A percentile compares a stretch with the other conserved stretches of the same genome.
Conservation (phyloP, 2,113 vertebrate species). For the Lepus europaeus region DNA sequence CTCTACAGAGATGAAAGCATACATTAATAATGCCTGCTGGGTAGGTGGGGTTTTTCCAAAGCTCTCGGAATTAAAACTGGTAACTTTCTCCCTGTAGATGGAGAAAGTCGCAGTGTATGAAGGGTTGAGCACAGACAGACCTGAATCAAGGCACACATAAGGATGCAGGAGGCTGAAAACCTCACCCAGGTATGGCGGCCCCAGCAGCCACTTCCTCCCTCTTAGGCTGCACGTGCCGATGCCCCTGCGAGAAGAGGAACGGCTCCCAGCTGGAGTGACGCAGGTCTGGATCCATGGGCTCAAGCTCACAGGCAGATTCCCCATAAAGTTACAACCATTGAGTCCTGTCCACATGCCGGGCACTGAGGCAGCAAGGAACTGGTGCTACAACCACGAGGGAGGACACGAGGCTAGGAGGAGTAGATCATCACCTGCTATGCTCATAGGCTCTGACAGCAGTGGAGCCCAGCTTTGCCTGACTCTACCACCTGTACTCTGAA, state of each 20-base stretch:
- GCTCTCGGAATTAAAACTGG: slow-evolving; percentile 38
- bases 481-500: neutral
- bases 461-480: neutral
- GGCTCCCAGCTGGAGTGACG: neutral
- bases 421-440: neutral
- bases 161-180: neutral
- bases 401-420: neutral
- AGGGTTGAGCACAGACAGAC: neutral
- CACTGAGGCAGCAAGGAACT: neutral
- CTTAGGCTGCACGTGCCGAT: neutral
- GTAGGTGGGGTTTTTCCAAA: slow-evolving; percentile 59
- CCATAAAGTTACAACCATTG: neutral
- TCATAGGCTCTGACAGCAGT: neutral
- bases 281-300: neutral
- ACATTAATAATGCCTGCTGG: slow-evolving; percentile 67
- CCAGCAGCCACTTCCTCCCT: neutral
- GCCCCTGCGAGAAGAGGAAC: neutral
- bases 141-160: neutral
- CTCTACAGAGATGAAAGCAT: slow-evolving; percentile 65
- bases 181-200: too few species aligned
- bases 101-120: neutral
- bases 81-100: slow-evolving; percentile 20
- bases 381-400: neutral
- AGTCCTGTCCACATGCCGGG: neutral
- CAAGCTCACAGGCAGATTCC: neutral